Conservation (phyloP, 2,888 invertebrate genomes). For the Hypsopygia costalis region DNA sequence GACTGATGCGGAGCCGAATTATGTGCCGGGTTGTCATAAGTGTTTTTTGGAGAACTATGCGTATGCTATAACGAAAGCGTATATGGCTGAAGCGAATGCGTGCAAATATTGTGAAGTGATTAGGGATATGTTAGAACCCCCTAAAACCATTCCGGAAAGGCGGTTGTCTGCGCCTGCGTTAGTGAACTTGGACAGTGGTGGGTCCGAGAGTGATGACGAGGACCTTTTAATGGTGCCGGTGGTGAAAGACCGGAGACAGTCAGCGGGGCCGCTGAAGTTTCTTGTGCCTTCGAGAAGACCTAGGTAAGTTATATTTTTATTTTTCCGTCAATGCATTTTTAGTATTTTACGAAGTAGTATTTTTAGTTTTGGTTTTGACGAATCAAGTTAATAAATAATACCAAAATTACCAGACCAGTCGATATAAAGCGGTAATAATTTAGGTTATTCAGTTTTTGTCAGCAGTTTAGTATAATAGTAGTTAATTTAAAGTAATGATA, state of each 20-base stretch:
- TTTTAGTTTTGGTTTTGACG: too few relatives aligned
- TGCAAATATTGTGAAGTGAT: conserved; percentile 77
- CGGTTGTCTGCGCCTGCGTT: conserved; percentile 81
- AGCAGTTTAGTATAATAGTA: too few relatives aligned
- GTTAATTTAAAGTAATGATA: too few relatives aligned
- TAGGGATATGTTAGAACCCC: conserved; percentile 64
- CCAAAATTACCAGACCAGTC: too few relatives aligned
- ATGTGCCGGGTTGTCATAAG: conserved; percentile 68
- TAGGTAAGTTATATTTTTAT: conserved; percentile 46
- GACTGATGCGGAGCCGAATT: conserved; percentile 57
- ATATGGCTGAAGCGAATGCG: conserved; percentile 59
- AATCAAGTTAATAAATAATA: too few relatives aligned
- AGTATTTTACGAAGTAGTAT: too few relatives aligned
- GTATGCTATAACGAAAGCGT: conserved; percentile 68
- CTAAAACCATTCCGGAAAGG: conserved; percentile 60
- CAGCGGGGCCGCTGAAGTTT: conserved; percentile 72
- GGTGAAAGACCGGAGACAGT: conserved; percentile 71
- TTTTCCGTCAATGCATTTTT: too few relatives aligned
- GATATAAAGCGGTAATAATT: too few relatives aligned
- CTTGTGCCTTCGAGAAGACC: conserved; percentile 58
- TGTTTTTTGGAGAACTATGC: conserved; percentile 75
- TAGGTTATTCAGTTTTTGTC: too few relatives aligned
- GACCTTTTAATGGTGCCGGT: conserved; percentile 70
- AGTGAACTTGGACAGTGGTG: conserved; percentile 64
- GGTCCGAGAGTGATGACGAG: conserved; percentile 66